Percentiles rank a stretch among this genome's conserved stretches.
phyloP scores from a whole-genome alignment of 2,113 vertebrate species.

The Gobiocypris rarus region DNA sequence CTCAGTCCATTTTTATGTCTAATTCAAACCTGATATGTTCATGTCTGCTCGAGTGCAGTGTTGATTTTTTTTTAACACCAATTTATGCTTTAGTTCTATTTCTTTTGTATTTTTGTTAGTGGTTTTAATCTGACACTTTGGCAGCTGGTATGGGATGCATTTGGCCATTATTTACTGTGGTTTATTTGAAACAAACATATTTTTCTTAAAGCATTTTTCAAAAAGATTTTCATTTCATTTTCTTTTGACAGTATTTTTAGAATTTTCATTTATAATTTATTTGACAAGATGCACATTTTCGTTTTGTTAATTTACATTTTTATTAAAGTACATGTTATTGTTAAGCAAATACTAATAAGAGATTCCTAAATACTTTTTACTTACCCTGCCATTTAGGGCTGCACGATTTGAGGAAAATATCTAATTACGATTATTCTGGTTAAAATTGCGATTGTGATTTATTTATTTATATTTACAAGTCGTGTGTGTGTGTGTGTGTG shows the following conservation, averaged over 20 bases:
- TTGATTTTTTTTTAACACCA: too few relatives aligned
- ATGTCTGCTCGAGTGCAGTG: too few relatives aligned
- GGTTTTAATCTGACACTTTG: neutral
- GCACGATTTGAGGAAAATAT: too few relatives aligned
- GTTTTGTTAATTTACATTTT: neutral
- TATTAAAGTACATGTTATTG: neutral
- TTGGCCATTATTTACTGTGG: neutral
- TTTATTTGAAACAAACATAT: neutral
- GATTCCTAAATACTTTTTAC: too few relatives aligned
- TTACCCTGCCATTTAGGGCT: too few relatives aligned
- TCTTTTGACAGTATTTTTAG: neutral
- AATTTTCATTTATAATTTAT: neutral
- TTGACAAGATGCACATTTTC: neutral
- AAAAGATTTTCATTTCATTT: neutral
- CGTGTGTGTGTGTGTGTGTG: too few relatives aligned
- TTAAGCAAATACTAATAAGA: neutral
- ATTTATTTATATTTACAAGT: too few relatives aligned
- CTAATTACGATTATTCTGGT: too few relatives aligned
- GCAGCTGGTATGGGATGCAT: neutral
- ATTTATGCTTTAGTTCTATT: neutral
- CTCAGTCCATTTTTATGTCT: neutral
- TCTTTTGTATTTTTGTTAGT: neutral
- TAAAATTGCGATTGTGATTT: too few relatives aligned
- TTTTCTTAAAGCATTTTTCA: neutral
- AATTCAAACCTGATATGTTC: neutral